Base-by-base conservation (phyloP, 2,888 invertebrate genomes). In the Gibbula magus region DNA sequence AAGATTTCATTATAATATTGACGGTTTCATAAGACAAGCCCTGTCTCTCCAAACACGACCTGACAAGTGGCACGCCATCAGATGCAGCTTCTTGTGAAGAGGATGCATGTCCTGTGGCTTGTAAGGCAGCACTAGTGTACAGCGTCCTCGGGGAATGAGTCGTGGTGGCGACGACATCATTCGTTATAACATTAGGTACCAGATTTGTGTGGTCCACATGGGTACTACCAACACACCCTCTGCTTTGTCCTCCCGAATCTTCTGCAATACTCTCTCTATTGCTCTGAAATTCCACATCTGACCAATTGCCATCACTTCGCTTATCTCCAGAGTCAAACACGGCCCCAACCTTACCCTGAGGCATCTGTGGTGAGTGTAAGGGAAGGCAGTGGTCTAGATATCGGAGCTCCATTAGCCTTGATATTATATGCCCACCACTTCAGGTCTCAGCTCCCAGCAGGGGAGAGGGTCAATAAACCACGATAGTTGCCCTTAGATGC, bases 1-100 rank as follows among this genome's bases (percentile, higher is more conserved):
- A 80, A 39, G 81, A 78, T 39, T 66, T n/a, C 78, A 81, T 78
- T 45, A 81, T 81, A 67, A 79, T 76, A 70, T 51, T 29, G 53
- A 61, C 35, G 75, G 82, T 52, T 56, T 56, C 35, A 10, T 20
- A 18, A 53, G 77, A 79, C 74, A 79, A 54, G 61, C 67, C 79
- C 75, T 79, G 20, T 77, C 51, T 75, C 76, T 79, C 56, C 74
- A 67, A 75, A 67, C 77, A 70, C 53, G 61, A 45, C 74, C 75
- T 67, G 75, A 39, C 35, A 73, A 56, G 75, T 77, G 70, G 35
- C 70, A 70, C 39, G 39, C 35, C 70, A 70, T 25, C 39, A 70
- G 70, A 20, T 45, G 45, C 20, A 81, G 61, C 32, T 79, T 81
- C 18, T 81, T 52, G 22, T 53, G 29, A 8, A 70, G 77, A 0